Conservation (phyloP, 2,113 vertebrate species). For the Hippocampus abdominalis region DNA sequence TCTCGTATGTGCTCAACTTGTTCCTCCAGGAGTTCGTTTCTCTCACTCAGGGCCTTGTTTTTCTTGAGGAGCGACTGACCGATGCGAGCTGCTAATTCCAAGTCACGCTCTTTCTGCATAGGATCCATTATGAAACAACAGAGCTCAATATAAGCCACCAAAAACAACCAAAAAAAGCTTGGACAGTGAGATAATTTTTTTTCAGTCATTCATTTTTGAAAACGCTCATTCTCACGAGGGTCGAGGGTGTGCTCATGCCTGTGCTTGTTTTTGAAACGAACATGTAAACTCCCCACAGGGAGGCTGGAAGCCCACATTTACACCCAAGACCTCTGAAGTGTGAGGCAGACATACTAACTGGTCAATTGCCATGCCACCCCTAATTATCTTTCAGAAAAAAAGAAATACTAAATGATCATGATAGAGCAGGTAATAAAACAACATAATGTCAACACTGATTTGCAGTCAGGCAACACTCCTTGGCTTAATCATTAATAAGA, state of each 20-base stretch:
- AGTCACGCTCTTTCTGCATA: conserved; percentile 94
- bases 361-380: too few species aligned
- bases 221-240: too few species aligned
- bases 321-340: too few species aligned
- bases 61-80: conserved; percentile 97
- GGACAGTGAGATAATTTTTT: too few species aligned
- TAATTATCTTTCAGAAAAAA: too few species aligned
- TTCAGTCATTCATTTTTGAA: too few species aligned
- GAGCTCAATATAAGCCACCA: background rate
- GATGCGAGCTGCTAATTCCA: conserved; percentile 95
- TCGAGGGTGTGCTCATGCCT: too few species aligned
- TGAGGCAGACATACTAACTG: too few species aligned
- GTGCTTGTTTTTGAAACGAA: too few species aligned
- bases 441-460: background rate
- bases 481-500: background rate
- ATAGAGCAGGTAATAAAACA: background rate
- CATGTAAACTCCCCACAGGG: too few species aligned
- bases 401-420: background rate
- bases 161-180: background rate
- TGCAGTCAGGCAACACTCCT: background rate
- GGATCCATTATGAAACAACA: conserved; percentile 1
- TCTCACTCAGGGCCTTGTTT: conserved; percentile 92
- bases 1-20: conserved; percentile 94
- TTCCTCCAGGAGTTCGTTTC: conserved; percentile 90
- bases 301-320: too few species aligned